Evolutionary conservation across 2,888 invertebrate species (phyloP).

Genomic region (Ectobius pallidus): DNA sequence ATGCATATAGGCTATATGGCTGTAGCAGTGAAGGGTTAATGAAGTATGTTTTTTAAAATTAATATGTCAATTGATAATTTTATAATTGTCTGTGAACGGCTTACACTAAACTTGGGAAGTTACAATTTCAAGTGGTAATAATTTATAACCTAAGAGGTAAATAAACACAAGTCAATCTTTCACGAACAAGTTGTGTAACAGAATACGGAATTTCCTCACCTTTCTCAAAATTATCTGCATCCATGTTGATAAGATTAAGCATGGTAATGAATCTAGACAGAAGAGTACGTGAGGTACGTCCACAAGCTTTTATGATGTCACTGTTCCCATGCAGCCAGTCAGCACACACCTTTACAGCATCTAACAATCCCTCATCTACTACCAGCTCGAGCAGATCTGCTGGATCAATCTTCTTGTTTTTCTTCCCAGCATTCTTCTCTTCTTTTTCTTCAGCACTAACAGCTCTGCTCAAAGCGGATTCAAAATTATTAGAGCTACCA

Average conservation of each 20-base stretch:
- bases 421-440: not conserved
- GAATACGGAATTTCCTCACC: conserved; percentile 53
- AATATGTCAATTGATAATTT: too few relatives aligned
- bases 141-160: too few relatives aligned
- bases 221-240: conserved; percentile 67
- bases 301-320: conserved; percentile 78
- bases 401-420: conserved; percentile 55
- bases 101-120: too few relatives aligned
- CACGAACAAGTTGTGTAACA: too few relatives aligned
- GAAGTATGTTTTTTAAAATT: too few relatives aligned
- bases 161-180: too few relatives aligned
- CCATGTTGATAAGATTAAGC: conserved; percentile 78
- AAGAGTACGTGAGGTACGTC: conserved; percentile 77
- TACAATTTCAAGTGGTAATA: too few relatives aligned
- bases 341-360: conserved; percentile 76
- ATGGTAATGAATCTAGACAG: conserved; percentile 81
- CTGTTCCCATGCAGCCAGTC: conserved; percentile 85
- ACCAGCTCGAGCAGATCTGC: conserved; percentile 64
- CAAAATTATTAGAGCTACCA: not conserved
- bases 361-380: conserved; percentile 64
- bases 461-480: not conserved
- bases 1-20: too few relatives aligned
- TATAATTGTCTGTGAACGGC: too few relatives aligned
- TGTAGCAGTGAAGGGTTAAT: too few relatives aligned
- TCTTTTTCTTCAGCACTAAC: not conserved